These are phyloP conservation scores for Chamaetylas fuelleborni DNA, from an alignment of 2,113 vertebrate genomes.

Conservation along the genomic window DNA sequence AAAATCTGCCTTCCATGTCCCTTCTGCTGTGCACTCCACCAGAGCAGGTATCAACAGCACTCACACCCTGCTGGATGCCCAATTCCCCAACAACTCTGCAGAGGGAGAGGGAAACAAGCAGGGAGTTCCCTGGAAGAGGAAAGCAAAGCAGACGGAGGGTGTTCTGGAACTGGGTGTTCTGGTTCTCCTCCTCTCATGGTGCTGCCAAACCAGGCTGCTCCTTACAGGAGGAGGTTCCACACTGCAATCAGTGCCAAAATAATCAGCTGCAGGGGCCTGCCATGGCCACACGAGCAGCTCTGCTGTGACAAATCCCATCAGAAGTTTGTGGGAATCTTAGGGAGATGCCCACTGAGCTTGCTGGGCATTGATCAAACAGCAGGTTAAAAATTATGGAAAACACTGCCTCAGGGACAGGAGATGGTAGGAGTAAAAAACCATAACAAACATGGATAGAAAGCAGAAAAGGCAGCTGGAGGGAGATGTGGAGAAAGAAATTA, in stretches of 20 bases:
- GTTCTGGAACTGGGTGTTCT: neutral
- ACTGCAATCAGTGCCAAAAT: neutral
- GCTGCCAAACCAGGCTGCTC: neutral
- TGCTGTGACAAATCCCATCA: neutral
- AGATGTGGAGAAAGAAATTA: neutral
- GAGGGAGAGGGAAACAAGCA: neutral
- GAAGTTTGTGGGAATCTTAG: neutral
- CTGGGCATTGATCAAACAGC: neutral
- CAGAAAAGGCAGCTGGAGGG: neutral
- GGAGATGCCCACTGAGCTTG: neutral
- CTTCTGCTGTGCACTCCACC: neutral
- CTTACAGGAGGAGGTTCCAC: neutral
- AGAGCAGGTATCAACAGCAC: neutral
- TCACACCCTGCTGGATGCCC: accelerated
- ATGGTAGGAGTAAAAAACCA: neutral
- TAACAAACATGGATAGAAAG: neutral
- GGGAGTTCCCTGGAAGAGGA: neutral
- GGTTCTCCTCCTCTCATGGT: neutral
- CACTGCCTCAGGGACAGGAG: neutral
- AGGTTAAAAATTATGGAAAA: neutral
- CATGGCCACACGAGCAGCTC: neutral
- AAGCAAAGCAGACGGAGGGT: neutral
- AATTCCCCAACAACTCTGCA: neutral
- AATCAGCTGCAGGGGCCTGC: neutral
- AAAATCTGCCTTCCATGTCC: neutral